Evolutionary conservation across 2,113 vertebrate species (phyloP), one percentile per base, ranked within the genome.

Genomic region (Physeter macrocephalus): DNA sequence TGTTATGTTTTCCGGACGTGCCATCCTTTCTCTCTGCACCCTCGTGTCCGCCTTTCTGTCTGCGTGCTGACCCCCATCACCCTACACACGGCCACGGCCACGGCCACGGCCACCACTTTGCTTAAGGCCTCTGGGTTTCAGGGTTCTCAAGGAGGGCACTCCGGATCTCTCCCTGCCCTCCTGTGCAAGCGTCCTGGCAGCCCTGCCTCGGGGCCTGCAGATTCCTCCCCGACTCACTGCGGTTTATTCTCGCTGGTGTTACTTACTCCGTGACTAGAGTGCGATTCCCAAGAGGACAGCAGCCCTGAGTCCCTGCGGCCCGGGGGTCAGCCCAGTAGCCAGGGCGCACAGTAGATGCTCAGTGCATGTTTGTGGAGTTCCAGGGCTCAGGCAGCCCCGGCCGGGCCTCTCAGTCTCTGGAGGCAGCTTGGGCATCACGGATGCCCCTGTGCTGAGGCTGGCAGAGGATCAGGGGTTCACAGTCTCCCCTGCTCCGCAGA

Each of bases 1-100:
- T 12, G 17, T 1, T 1, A 0, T 0, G 2, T 11, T 34, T 57
- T 25, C 6, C 0, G 39, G 20, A 46, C 3, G 1, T 0, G 3
- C 23, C 0, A 0, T 20, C 6, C 34, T 61, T 25, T 6, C 20
- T 62, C 21, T 20, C 21, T 13, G 31, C 4, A 6, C 21, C 20
- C 6, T 31, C 18, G 3, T 39, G 15, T 2, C 1, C 0, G 5
- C 13, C 59, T 23, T 36, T 21, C 29, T 3, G 1, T 8, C 5
- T 34, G 13, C 25, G 15, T 21, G 0, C 21, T 1, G 61, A 62
- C 21, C 43, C 8, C 31, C 49, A 4, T 15, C 5, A 4, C 17
- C 27, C 39, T 8, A 20, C 23, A 57, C 54, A 20, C 54, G 8
- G 0, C 54, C 54, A 2, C 54, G 8, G 54, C 43, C 3, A 0